phyloP scores from a whole-genome alignment of 2,113 vertebrate genomes.

The Callithrix jacchus region DNA sequence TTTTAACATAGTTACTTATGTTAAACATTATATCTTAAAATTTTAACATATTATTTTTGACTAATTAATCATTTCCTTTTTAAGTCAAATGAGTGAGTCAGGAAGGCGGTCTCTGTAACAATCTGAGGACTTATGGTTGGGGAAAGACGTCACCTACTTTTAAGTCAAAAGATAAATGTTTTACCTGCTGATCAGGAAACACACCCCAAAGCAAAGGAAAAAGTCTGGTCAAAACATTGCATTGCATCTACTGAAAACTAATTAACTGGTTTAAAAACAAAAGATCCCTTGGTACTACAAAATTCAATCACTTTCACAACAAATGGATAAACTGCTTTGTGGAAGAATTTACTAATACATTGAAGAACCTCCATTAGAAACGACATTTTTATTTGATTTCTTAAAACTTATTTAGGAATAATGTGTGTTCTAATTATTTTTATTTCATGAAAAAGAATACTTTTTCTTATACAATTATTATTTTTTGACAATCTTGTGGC shows the following conservation, averaged over 20 bases:
- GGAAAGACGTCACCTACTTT: not conserved
- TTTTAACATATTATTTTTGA: too few species aligned
- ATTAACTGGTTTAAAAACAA: not conserved
- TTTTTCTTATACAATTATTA: not conserved
- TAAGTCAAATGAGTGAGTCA: not conserved
- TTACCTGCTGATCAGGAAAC: not conserved
- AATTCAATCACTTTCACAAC: not conserved
- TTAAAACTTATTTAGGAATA: not conserved
- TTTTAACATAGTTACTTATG: not conserved
- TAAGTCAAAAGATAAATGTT: not conserved
- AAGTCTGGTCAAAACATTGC: not conserved
- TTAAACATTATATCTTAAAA: too few species aligned
- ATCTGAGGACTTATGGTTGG: too few species aligned
- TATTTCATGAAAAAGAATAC: not conserved
- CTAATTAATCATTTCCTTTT: not conserved
- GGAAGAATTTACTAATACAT: not conserved
- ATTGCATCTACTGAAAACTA: not conserved
- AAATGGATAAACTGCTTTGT: not conserved
- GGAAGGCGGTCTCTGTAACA: rapidly evolving
- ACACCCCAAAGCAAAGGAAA: not conserved
- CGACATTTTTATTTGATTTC: not conserved
- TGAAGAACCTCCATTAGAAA: not conserved
- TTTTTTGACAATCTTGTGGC: not conserved
- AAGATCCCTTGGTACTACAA: not conserved
- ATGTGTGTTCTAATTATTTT: not conserved